Conservation (phyloP, 1,140 invertebrate species). For the Camponotus floridanus region DNA sequence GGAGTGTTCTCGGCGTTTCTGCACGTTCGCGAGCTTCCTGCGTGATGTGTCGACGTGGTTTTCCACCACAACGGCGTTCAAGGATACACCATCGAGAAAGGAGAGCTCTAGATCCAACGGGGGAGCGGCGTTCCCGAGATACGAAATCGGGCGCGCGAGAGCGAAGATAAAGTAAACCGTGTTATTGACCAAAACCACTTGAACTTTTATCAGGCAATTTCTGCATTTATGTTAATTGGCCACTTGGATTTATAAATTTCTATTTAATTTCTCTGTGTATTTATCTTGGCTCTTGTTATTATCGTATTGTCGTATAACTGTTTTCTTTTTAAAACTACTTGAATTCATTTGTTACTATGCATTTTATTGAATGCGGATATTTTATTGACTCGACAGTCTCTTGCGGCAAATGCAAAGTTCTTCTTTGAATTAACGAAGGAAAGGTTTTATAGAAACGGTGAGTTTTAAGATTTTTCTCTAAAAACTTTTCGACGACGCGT, state of each 20-base stretch:
- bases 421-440: conserved; percentile 29
- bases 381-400: conserved; percentile 34
- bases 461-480: conserved; percentile 23
- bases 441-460: conserved; percentile 24
- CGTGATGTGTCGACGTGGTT: conserved; percentile 7
- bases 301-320: neutral
- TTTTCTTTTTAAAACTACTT: neutral
- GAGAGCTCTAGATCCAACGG: conserved; percentile 16
- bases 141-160: neutral
- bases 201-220: too few relatives aligned
- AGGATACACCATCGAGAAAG: neutral
- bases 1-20: conserved; percentile 33
- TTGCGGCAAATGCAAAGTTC: conserved; percentile 25
- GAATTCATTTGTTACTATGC: too few relatives aligned
- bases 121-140: conserved; percentile 1
- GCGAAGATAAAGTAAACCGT: neutral
- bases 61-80: neutral
- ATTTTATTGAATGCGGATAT: conserved; percentile 1
- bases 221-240: too few relatives aligned
- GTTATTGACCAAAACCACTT: neutral
- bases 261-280: neutral
- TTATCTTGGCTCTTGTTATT: neutral
- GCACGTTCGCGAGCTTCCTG: conserved; percentile 19
- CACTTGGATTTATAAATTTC: neutral
- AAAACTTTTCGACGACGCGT: conserved; percentile 29